A percentile compares a stretch with the other conserved stretches of the same genome.
Conservation (phyloP, 37 sponge, comb jelly and placozoan species). For the Eunapius fragilis region DNA sequence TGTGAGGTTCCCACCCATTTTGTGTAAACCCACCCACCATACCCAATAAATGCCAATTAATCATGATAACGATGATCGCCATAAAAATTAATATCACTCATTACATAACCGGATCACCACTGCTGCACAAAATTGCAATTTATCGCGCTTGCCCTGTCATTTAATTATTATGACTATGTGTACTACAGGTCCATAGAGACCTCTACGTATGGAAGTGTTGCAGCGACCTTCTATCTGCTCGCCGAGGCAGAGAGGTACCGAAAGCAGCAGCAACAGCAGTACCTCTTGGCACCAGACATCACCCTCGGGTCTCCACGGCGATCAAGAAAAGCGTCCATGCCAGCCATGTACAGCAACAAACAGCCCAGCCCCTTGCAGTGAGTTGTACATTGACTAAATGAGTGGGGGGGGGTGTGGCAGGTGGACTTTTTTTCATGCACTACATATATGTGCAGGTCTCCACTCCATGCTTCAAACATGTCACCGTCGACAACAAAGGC, state of each 20-base stretch:
- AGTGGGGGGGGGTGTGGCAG: no score
- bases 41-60: no score
- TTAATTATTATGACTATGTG: neutral
- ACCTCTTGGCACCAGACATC: neutral
- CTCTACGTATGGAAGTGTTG: slow-evolving; percentile 85
- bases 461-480: neutral
- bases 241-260: slow-evolving; percentile 87
- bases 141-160: neutral
- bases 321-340: slow-evolving; percentile 48
- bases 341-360: neutral
- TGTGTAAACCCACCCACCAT: no score
- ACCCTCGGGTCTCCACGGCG: slow-evolving; percentile 11
- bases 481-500: slow-evolving; percentile 9
- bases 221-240: slow-evolving; percentile 94
- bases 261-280: slow-evolving; percentile 38
- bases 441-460: no score
- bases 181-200: neutral
- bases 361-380: neutral
- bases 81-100: no score
- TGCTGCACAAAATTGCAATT: no score
- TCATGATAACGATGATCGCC: no score
- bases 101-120: no score
- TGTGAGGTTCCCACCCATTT: no score
- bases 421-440: no score
- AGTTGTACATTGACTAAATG: slow-evolving; percentile 11